Percentiles rank a stretch among this genome's conserved stretches.
Conservation (phyloP, 2,888 invertebrate species). For the Caradrina clavipalpis region DNA sequence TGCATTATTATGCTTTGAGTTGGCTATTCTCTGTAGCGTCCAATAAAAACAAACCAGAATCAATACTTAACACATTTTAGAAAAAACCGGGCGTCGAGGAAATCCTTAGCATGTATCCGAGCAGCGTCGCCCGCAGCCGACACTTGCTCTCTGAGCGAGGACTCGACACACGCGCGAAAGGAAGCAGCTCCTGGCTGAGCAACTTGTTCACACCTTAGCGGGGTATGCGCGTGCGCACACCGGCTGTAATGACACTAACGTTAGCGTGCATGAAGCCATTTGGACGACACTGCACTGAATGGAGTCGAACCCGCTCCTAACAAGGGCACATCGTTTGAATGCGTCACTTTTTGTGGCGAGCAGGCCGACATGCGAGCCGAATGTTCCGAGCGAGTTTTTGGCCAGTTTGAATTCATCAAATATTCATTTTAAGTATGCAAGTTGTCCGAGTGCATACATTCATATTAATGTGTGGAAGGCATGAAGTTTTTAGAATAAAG, state of each 20-base stretch:
- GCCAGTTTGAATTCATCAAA: conserved; percentile 82
- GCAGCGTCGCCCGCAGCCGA: neutral
- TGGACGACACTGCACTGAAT: conserved; percentile 48
- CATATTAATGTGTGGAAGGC: conserved; percentile 63
- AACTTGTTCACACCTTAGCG: conserved; percentile 37
- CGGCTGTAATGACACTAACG: conserved; percentile 53
- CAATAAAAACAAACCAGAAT: neutral
- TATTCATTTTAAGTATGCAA: conserved; percentile 78
- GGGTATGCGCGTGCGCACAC: conserved; percentile 31
- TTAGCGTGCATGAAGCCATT: conserved; percentile 62
- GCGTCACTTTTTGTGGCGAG: conserved; percentile 74
- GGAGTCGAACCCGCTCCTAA: conserved; percentile 55
- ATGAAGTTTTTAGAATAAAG: conserved; percentile 61
- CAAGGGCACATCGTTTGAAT: conserved; percentile 74
- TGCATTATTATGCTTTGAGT: neutral
- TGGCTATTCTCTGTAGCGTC: conserved; percentile 6
- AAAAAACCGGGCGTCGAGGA: neutral
- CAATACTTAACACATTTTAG: neutral
- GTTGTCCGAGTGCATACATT: conserved; percentile 63
- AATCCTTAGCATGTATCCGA: conserved; percentile 1
- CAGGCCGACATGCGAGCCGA: conserved; percentile 51
- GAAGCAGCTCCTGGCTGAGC: conserved; percentile 26
- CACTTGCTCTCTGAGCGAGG: conserved; percentile 9
- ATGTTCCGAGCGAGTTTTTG: conserved; percentile 73
- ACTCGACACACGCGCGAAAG: conserved; percentile 6